Evolutionary conservation across 2,113 vertebrate species (phyloP).

Genomic region (Procavia capensis): DNA sequence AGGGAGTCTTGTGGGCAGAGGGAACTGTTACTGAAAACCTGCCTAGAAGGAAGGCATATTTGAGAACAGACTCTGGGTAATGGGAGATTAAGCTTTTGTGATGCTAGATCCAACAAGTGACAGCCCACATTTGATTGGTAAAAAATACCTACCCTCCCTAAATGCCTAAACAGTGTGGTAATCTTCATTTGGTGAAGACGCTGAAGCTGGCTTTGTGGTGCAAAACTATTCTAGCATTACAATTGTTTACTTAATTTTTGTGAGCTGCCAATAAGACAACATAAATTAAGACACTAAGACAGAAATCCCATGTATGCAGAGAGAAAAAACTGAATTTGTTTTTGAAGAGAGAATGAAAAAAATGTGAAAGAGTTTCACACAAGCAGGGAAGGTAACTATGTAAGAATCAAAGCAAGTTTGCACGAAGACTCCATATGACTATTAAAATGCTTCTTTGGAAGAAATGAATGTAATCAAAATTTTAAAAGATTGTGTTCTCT

Average conservation of each 20-base stretch:
- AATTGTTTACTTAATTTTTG: not conserved
- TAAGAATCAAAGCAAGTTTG: not conserved
- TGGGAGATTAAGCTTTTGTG: slow-evolving; percentile 19
- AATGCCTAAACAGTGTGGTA: not conserved
- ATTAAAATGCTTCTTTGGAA: not conserved
- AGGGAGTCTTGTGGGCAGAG: not conserved
- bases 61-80: slow-evolving; percentile 28
- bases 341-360: not conserved
- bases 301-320: not conserved
- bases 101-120: not conserved
- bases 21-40: slow-evolving; percentile 30
- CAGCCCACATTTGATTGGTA: not conserved
- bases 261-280: not conserved
- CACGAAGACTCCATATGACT: not conserved
- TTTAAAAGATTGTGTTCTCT: not conserved
- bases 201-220: not conserved
- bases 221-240: not conserved
- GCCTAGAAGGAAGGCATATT: slow-evolving; percentile 30
- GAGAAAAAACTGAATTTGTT: not conserved
- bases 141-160: not conserved
- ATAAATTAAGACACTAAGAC: not conserved
- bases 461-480: not conserved
- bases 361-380: not conserved
- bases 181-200: not conserved
- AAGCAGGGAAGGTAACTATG: not conserved